Evolutionary conservation across 1,140 invertebrate species (phyloP).

Genomic region (Drosophila subobscura): DNA sequence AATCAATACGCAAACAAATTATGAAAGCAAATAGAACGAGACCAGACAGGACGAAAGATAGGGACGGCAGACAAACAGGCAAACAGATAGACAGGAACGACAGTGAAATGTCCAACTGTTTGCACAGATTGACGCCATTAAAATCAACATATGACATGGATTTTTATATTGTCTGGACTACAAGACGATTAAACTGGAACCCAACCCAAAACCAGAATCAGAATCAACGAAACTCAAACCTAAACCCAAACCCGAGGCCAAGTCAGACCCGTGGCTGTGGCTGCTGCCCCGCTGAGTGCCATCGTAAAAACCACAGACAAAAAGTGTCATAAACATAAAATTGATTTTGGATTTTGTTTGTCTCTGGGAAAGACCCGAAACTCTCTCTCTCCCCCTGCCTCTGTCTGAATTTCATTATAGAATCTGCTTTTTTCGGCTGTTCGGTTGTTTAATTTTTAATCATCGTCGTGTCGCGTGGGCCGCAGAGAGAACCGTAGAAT

Average conservation of each 20-base stretch:
- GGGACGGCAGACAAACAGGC: background rate
- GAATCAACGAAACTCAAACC: constrained; percentile 5
- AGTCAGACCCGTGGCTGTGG: constrained; percentile 24
- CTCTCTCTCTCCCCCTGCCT: constrained; percentile 18
- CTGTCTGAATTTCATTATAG: constrained; percentile 32
- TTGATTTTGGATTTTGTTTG: constrained; percentile 61
- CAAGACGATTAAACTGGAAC: background rate
- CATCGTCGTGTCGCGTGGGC: constrained; percentile 48
- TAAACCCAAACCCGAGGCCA: constrained; percentile 16
- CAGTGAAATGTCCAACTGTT: constrained; percentile 39
- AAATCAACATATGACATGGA: constrained; percentile 44
- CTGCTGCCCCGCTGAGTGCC: constrained; percentile 46
- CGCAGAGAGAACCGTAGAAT: constrained; percentile 20
- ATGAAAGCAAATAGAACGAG: constrained; percentile 55
- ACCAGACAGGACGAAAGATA: background rate
- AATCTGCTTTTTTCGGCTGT: constrained; percentile 21
- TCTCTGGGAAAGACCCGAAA: constrained; percentile 48
- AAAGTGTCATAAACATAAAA: constrained; percentile 77
- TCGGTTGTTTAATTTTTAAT: constrained; percentile 48
- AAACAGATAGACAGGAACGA: constrained; percentile 33
- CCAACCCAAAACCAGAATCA: constrained; percentile 1
- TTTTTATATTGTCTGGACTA: constrained; percentile 23
- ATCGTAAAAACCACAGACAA: constrained; percentile 38
- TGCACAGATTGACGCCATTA: constrained; percentile 60
- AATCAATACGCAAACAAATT: constrained; percentile 65